These are phyloP conservation scores for Rhaphigaster nebulosa DNA, from an alignment of 2,888 invertebrate genomes.

Conservation along the genomic window DNA sequence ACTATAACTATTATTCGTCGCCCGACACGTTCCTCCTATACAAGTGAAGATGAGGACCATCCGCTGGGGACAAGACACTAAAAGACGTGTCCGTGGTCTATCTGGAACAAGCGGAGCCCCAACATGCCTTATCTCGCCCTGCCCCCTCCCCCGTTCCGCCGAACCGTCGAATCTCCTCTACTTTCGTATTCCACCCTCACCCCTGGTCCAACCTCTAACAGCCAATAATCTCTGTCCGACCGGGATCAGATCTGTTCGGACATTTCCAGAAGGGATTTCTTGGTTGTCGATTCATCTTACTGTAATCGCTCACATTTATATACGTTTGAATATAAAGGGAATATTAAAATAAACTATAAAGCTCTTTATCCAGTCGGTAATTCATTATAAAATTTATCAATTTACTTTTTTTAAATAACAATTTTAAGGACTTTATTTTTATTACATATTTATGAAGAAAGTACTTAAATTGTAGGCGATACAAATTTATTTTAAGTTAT, in stretches of 20 bases:
- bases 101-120: not conserved
- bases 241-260: not conserved
- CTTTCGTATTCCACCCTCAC: not conserved
- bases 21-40: not conserved
- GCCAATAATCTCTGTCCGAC: slow-evolving; percentile 15
- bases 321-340: too few relatives aligned
- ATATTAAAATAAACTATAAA: too few relatives aligned
- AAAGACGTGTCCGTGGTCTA: slow-evolving; percentile 21
- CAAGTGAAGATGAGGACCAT: not conserved
- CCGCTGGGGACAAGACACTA: not conserved
- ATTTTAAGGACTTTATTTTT: too few relatives aligned
- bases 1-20: not conserved
- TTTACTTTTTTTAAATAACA: too few relatives aligned
- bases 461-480: too few relatives aligned
- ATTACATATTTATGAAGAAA: too few relatives aligned
- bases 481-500: too few relatives aligned
- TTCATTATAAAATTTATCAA: too few relatives aligned
- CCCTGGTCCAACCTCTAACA: not conserved
- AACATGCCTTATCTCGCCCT: slow-evolving; percentile 5
- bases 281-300: not conserved
- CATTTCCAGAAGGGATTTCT: too few relatives aligned
- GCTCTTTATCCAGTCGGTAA: too few relatives aligned
- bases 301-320: not conserved
- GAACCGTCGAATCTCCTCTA: not conserved
- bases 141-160: too few relatives aligned